Percentiles rank a stretch among this genome's conserved stretches.
phyloP scores from a whole-genome alignment of 37 sponge, comb jelly and placozoan species.

The Theonella swinhoei region DNA sequence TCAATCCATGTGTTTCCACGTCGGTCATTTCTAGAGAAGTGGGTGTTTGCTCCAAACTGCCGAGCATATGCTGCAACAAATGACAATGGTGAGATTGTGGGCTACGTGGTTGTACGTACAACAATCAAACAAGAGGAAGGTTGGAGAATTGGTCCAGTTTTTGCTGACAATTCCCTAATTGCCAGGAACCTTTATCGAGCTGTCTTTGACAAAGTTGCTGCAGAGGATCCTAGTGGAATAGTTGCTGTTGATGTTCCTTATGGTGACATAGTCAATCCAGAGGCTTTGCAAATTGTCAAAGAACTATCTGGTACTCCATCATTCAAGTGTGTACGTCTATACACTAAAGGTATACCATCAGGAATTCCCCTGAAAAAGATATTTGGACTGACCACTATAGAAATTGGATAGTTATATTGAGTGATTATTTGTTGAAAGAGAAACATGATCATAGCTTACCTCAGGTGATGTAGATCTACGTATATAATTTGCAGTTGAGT shows the following conservation, averaged over 20 bases:
- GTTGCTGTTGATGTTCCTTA: neutral
- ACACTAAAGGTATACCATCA: neutral
- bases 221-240: neutral
- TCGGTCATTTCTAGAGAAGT: neutral
- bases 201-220: neutral
- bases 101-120: neutral
- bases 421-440: too few species aligned
- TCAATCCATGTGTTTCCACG: neutral
- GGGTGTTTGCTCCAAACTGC: neutral
- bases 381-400: neutral
- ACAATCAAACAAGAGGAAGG: neutral
- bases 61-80: neutral
- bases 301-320: neutral
- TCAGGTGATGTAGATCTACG: too few species aligned
- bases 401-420: neutral
- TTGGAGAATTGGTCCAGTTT: conserved; percentile 5
- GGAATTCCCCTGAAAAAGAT: neutral
- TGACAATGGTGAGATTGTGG: conserved; percentile 3
- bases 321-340: neutral
- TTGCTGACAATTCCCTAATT: conserved; percentile 15
- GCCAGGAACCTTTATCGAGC: neutral
- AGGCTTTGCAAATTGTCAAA: neutral
- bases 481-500: too few species aligned
- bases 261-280: neutral
- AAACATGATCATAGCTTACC: too few species aligned